Evolutionary conservation across 2,888 invertebrate species (phyloP).

Genomic region (Luffia ferchaultella): DNA sequence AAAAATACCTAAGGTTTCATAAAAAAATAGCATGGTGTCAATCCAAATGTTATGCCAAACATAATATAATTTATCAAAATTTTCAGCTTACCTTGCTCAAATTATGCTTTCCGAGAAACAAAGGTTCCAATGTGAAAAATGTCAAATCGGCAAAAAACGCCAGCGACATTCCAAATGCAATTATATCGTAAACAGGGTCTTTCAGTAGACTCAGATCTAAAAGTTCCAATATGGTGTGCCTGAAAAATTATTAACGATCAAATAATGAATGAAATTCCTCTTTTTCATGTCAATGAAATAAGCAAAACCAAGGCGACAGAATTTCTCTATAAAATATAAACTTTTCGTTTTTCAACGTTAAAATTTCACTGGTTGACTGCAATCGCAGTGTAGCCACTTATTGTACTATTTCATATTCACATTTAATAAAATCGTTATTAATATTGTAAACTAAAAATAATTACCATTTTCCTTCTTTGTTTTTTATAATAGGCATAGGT

Average conservation of each 20-base stretch:
- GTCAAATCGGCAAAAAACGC: constrained; percentile 74
- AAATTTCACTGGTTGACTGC: too few relatives aligned
- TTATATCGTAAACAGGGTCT: constrained; percentile 71
- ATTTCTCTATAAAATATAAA: not conserved
- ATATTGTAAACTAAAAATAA: too few relatives aligned
- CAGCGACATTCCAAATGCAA: constrained; percentile 73
- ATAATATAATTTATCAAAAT: not conserved
- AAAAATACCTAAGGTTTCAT: too few relatives aligned
- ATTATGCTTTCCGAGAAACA: constrained; percentile 64
- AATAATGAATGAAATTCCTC: not conserved
- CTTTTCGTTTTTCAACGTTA: not conserved
- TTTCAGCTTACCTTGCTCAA: constrained; percentile 49
- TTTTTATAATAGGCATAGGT: constrained; percentile 56
- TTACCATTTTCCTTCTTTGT: constrained; percentile 60
- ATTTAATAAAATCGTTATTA: too few relatives aligned
- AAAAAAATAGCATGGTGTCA: too few relatives aligned
- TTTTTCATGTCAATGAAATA: too few relatives aligned
- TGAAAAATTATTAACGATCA: constrained; percentile 23
- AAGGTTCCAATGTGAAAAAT: constrained; percentile 74
- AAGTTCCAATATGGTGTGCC: constrained; percentile 66
- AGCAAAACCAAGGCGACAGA: too few relatives aligned
- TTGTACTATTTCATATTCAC: too few relatives aligned
- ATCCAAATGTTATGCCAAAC: not conserved
- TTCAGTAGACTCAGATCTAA: constrained; percentile 70
- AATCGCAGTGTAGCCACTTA: too few relatives aligned